phyloP scores from a whole-genome alignment of 2,888 invertebrate species.

The Tachina fera region DNA sequence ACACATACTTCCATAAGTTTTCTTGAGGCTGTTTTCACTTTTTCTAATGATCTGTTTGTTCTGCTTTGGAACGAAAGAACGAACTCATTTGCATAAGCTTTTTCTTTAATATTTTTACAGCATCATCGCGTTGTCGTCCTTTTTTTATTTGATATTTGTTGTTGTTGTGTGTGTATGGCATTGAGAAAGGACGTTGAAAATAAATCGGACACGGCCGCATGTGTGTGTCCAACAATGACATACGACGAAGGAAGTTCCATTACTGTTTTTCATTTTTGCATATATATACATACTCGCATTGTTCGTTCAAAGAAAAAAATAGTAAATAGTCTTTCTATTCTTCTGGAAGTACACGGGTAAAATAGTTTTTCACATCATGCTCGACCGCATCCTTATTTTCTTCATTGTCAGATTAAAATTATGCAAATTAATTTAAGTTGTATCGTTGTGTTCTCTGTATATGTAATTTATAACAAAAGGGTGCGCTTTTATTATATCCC shows the following conservation, averaged over 20 bases:
- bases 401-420: constrained; percentile 52
- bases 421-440: constrained; percentile 65
- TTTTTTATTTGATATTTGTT: constrained; percentile 23
- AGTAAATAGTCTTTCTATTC: constrained; percentile 48
- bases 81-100: constrained; percentile 69
- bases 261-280: constrained; percentile 7
- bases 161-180: constrained; percentile 16
- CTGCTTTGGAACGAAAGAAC: background rate
- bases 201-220: constrained; percentile 59
- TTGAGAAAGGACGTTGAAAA: constrained; percentile 51
- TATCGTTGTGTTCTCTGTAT: background rate
- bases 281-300: background rate
- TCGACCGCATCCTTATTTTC: constrained; percentile 64
- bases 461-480: constrained; percentile 49
- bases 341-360: background rate
- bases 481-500: constrained; percentile 56
- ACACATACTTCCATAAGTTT: constrained; percentile 30
- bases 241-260: constrained; percentile 28
- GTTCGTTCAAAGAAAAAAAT: background rate
- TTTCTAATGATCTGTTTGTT: constrained; percentile 8
- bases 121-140: constrained; percentile 65
- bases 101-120: constrained; percentile 56
- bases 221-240: constrained; percentile 69
- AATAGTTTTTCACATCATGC: constrained; percentile 53
- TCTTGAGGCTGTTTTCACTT: constrained; percentile 8